Evolutionary conservation across 2,888 invertebrate species (phyloP).

Genomic region (Drosophila emarginata): DNA sequence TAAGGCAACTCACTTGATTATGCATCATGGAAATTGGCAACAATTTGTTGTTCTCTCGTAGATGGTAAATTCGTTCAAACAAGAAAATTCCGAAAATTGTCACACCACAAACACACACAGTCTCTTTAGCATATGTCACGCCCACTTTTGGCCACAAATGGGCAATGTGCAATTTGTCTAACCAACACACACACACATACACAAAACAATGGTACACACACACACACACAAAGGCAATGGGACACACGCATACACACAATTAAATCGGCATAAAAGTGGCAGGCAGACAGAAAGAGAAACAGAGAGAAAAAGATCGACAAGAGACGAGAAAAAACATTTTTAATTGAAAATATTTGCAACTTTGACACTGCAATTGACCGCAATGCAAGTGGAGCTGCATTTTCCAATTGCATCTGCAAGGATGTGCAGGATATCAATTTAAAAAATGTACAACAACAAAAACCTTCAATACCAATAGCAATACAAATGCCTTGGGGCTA

Average conservation of each 20-base stretch:
- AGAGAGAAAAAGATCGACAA: constrained; percentile 4
- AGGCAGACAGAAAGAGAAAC: constrained; percentile 22
- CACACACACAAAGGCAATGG: background rate
- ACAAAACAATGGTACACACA: background rate
- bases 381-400: constrained; percentile 47
- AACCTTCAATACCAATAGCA: constrained; percentile 11
- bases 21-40: constrained; percentile 9
- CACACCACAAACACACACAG: background rate
- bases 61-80: background rate
- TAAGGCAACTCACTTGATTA: constrained; percentile 6
- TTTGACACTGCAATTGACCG: constrained; percentile 70
- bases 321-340: constrained; percentile 46
- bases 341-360: constrained; percentile 73
- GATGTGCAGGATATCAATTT: constrained; percentile 38
- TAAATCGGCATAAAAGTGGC: constrained; percentile 56
- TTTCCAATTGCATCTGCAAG: constrained; percentile 14
- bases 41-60: constrained; percentile 4
- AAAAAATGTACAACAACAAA: constrained; percentile 25
- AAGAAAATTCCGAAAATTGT: constrained; percentile 5
- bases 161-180: constrained; percentile 5
- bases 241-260: constrained; percentile 55
- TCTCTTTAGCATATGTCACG: background rate
- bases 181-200: background rate
- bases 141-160: background rate
- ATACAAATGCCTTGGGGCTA: constrained; percentile 24